A percentile compares a stretch with the other conserved stretches of the same genome.
phyloP scores from a whole-genome alignment of 2,797 vertebrate species.

The Poecilia velifera region DNA sequence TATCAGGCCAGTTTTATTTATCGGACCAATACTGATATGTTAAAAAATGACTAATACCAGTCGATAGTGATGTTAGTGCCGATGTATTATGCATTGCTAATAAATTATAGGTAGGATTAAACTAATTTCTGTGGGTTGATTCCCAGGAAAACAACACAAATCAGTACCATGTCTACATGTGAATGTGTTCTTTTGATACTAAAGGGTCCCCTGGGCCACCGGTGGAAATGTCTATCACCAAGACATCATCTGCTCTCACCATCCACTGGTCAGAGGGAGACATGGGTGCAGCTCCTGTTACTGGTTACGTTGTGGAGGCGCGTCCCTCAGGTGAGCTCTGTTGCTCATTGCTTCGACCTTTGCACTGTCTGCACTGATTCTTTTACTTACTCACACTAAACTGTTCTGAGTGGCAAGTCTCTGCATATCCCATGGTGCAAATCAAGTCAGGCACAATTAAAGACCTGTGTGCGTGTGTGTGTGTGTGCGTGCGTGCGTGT shows the following conservation, averaged over 20 bases:
- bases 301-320: conserved; percentile 90
- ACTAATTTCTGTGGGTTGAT: background rate
- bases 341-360: background rate
- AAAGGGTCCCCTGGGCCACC: conserved; percentile 91
- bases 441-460: conserved; percentile 57
- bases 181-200: conserved; percentile 8
- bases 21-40: no score
- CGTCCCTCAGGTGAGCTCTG: conserved; percentile 87
- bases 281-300: conserved; percentile 82
- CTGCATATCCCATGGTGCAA: conserved; percentile 51
- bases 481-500: conserved; percentile 1
- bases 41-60: background rate
- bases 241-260: conserved; percentile 85
- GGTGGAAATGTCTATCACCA: conserved; percentile 86
- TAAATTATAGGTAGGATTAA: background rate
- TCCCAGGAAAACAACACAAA: background rate
- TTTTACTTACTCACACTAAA: conserved; percentile 15
- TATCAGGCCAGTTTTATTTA: no score
- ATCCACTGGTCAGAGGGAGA: conserved; percentile 90
- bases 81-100: background rate
- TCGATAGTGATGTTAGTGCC: background rate
- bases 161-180: background rate
- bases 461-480: conserved; percentile 30
- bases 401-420: conserved; percentile 11
- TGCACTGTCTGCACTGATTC: background rate